phyloP scores from a whole-genome alignment of 2,888 invertebrate genomes.

The Notocelia uddmanniana region DNA sequence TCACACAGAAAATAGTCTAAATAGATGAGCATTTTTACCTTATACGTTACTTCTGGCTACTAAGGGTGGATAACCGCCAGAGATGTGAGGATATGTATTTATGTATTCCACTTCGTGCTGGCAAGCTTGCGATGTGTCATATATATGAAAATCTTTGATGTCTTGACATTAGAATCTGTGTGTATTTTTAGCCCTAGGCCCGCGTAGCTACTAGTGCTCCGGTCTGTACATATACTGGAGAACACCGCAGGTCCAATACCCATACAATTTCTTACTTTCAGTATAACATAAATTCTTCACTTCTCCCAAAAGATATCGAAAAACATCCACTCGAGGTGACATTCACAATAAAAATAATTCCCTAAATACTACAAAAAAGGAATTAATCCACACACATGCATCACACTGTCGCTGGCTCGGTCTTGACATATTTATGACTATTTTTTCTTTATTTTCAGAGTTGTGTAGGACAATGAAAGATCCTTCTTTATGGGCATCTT shows the following conservation, averaged over 20 bases:
- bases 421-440: conserved; percentile 64
- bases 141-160: too few species aligned
- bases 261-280: neutral
- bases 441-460: conserved; percentile 62
- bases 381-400: conserved; percentile 67
- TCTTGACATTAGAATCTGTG: too few species aligned
- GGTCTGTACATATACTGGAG: neutral
- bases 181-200: too few species aligned
- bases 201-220: too few species aligned
- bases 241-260: neutral
- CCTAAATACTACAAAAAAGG: conserved; percentile 62
- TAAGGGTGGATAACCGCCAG: too few species aligned
- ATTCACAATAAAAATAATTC: conserved; percentile 54
- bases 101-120: too few species aligned
- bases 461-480: conserved; percentile 34
- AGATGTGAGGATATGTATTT: too few species aligned
- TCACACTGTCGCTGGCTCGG: conserved; percentile 59
- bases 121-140: too few species aligned
- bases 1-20: too few species aligned
- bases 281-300: neutral
- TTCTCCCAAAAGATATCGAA: conserved; percentile 14
- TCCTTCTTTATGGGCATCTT: too few species aligned
- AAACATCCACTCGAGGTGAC: conserved; percentile 48
- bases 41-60: too few species aligned
- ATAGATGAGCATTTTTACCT: too few species aligned